Evolutionary conservation across 37 sponge, comb jelly and placozoan genomes (phyloP).

Genomic region (Haliclona indistincta): DNA sequence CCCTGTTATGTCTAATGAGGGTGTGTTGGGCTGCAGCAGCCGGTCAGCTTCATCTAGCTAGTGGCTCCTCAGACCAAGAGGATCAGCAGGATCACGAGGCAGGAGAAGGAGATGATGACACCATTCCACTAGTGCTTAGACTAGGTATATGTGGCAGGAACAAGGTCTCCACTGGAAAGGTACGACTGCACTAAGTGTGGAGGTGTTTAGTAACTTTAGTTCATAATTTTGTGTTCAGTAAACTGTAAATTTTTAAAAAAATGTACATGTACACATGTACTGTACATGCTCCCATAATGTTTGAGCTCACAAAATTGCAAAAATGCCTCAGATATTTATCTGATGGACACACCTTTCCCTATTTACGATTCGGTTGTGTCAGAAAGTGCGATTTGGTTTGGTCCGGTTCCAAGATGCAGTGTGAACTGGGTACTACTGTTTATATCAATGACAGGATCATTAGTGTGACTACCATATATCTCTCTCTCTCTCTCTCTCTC

Average conservation of each 20-base stretch:
- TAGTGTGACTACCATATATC: neutral
- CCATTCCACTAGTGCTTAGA: neutral
- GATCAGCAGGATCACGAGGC: too few species aligned
- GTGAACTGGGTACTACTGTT: too few species aligned
- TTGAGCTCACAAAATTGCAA: too few species aligned
- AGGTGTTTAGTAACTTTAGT: neutral
- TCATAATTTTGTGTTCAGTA: neutral
- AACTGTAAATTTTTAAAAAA: too few species aligned
- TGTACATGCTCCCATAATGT: too few species aligned
- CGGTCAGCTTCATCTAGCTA: conserved; percentile 77
- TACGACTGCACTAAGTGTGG: neutral
- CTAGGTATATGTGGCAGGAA: neutral
- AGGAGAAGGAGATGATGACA: neutral
- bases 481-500: neutral
- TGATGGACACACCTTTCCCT: too few species aligned
- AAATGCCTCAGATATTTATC: too few species aligned
- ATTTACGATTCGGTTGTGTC: too few species aligned
- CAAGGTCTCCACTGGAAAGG: neutral
- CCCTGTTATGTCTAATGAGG: conserved; percentile 60
- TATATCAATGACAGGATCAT: too few species aligned
- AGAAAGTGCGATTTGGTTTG: too few species aligned
- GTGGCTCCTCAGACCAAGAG: neutral
- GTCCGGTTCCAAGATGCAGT: too few species aligned
- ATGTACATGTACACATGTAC: too few species aligned
- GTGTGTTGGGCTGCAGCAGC: conserved; percentile 83